Evolutionary conservation across 2,797 vertebrate genomes (phyloP).

Genomic region (Gambelia wislizenii): DNA sequence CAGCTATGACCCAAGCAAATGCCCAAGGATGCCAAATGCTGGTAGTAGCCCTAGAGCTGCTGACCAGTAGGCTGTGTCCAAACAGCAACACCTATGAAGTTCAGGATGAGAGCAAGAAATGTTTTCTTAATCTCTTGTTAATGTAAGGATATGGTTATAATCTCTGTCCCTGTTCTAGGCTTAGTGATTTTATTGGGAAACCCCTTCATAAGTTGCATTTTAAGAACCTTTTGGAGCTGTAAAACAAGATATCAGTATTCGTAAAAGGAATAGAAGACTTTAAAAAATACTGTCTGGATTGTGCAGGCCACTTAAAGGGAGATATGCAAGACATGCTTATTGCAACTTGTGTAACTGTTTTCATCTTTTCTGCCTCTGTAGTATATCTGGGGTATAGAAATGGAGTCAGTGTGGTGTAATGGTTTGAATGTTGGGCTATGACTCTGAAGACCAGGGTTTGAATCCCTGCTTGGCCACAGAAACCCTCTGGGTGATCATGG

Average conservation of each 20-base stretch:
- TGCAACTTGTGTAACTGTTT: constrained; percentile 19
- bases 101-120: neutral
- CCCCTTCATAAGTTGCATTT: neutral
- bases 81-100: neutral
- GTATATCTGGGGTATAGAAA: neutral
- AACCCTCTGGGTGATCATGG: no score
- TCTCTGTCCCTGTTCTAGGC: neutral
- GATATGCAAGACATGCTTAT: neutral
- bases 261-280: neutral
- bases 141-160: neutral
- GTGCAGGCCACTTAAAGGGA: neutral
- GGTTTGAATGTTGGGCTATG: no score
- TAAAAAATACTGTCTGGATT: neutral
- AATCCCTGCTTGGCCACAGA: no score
- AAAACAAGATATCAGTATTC: neutral
- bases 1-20: neutral
- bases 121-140: neutral
- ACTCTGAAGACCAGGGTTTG: no score
- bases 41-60: neutral
- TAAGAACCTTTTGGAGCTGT: neutral
- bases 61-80: neutral
- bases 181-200: neutral
- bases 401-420: no score
- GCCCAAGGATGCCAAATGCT: neutral
- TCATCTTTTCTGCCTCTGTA: neutral